Percentiles rank a stretch among this genome's conserved stretches.
Evolutionary conservation across 2,113 vertebrate species (phyloP).

Genomic region (Bos indicus): DNA sequence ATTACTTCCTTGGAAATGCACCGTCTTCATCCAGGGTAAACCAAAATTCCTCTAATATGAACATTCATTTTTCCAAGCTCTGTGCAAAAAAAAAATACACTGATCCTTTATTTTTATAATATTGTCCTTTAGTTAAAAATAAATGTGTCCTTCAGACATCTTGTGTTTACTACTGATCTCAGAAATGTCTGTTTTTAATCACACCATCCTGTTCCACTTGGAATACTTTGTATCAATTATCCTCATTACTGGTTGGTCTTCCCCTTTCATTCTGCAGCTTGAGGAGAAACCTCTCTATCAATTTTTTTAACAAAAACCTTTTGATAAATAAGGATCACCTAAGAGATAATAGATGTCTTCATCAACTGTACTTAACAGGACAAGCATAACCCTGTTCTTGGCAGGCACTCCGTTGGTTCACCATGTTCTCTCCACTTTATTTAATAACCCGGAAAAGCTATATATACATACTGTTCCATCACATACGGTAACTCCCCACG

Average conservation of each 20-base stretch:
- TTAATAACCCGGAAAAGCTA: not conserved
- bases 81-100: not conserved
- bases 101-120: constrained; percentile 9
- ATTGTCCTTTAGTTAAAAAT: constrained; percentile 22
- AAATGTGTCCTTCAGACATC: constrained; percentile 27
- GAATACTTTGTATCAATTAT: constrained; percentile 48
- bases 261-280: constrained; percentile 39
- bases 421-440: not conserved
- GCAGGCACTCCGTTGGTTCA: not conserved
- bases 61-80: not conserved
- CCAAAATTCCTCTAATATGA: not conserved
- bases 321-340: not conserved
- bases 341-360: not conserved
- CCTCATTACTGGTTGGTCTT: constrained; percentile 44
- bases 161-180: constrained; percentile 55
- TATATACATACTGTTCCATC: not conserved
- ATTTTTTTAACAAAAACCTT: constrained; percentile 6
- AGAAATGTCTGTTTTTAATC: constrained; percentile 50
- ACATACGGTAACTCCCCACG: not conserved
- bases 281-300: not conserved
- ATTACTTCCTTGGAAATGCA: not conserved
- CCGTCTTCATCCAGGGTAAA: not conserved
- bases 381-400: not conserved
- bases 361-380: not conserved
- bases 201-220: not conserved